A percentile compares a stretch with the other conserved stretches of the same genome.
These are phyloP conservation scores for Psophia crepitans DNA, from an alignment of 2,113 vertebrate species.

Conservation along the genomic window DNA sequence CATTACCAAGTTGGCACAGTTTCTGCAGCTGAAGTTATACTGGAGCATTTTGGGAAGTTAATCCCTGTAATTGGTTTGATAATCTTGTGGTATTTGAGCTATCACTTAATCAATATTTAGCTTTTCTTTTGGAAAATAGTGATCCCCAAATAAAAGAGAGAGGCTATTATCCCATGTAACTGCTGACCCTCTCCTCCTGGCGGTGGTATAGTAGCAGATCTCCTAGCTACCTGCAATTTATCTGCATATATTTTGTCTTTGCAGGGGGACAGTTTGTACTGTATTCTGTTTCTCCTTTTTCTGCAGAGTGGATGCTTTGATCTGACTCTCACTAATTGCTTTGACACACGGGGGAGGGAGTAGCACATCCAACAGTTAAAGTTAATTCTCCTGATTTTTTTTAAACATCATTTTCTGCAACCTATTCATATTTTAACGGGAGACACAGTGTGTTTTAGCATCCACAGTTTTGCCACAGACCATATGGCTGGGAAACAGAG, in stretches of 20 bases:
- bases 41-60: constrained; percentile 45
- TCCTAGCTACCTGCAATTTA: constrained; percentile 31
- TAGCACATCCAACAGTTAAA: not conserved
- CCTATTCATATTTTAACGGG: not conserved
- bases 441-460: not conserved
- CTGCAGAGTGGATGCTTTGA: not conserved
- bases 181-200: constrained; percentile 55
- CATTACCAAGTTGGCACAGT: constrained; percentile 35
- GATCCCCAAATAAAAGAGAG: not conserved
- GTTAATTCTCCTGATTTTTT: constrained; percentile 7
- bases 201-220: constrained; percentile 48
- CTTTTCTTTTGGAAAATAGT: not conserved
- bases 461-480: not conserved
- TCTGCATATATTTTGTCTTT: constrained; percentile 35
- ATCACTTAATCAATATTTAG: constrained; percentile 57
- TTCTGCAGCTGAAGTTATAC: constrained; percentile 18
- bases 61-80: constrained; percentile 55
- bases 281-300: not conserved
- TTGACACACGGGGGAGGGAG: not conserved
- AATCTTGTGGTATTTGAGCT: constrained; percentile 43
- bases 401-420: not conserved
- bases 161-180: constrained; percentile 20
- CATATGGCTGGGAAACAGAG: not conserved
- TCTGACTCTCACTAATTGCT: constrained; percentile 29
- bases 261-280: not conserved